Conservation (phyloP, 2,113 vertebrate species). For the Chloropsis cyanopogon region DNA sequence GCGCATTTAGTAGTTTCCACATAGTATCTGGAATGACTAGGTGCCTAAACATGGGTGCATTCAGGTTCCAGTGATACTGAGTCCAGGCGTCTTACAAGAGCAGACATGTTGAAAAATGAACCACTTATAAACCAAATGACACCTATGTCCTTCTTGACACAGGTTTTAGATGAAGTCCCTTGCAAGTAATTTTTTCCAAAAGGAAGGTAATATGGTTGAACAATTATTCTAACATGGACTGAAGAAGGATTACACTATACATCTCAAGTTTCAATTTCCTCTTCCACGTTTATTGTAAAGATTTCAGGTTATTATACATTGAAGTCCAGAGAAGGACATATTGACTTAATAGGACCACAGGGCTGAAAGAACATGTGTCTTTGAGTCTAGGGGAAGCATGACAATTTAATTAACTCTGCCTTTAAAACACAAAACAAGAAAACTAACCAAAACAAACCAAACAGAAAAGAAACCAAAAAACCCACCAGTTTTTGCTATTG, state of each 20-base stretch:
- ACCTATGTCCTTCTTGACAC: background rate
- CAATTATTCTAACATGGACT: background rate
- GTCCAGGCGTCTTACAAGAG: background rate
- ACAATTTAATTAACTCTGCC: background rate
- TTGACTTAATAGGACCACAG: background rate
- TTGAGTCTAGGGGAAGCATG: background rate
- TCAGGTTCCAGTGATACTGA: background rate
- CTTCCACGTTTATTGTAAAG: background rate
- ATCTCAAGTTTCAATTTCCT: background rate
- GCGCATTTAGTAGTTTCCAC: background rate
- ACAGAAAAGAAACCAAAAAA: rapidly evolving
- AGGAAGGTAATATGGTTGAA: background rate
- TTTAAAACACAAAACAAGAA: background rate
- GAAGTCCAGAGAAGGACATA: background rate
- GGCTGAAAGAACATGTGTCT: background rate
- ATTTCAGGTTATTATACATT: background rate
- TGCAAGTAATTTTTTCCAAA: background rate
- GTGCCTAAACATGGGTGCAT: background rate
- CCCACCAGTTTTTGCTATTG: rapidly evolving
- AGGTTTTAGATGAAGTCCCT: background rate
- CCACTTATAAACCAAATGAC: background rate
- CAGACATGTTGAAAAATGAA: background rate
- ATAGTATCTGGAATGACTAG: background rate
- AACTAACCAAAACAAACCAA: rapidly evolving
- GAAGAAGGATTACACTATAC: background rate